These are phyloP conservation scores for Andrena dorsata DNA, from an alignment of 2,888 invertebrate genomes.

Conservation along the genomic window DNA sequence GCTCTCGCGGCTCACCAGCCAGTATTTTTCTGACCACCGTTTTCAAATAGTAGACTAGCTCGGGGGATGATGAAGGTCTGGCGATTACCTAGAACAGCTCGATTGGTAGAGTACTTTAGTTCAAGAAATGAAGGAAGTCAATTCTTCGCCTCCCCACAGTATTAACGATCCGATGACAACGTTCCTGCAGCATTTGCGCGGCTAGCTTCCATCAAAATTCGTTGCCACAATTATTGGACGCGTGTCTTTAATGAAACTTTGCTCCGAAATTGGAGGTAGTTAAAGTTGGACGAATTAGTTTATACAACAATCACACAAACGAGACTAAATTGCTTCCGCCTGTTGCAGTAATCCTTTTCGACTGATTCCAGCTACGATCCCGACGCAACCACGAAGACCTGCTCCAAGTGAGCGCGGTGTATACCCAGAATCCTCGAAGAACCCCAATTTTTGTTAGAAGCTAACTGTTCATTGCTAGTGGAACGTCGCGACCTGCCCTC, in stretches of 20 bases:
- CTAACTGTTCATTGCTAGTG: neutral
- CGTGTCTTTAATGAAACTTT: no score
- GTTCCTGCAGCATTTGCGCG: neutral
- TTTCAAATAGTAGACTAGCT: neutral
- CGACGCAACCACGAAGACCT: neutral
- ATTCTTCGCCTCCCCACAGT: constrained; percentile 1
- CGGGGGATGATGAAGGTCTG: neutral
- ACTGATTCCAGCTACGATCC: no score
- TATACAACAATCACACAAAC: no score
- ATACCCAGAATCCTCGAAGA: no score
- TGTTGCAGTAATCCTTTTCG: no score
- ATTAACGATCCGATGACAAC: neutral
- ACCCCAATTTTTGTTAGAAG: no score
- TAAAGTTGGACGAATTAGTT: no score
- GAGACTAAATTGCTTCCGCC: no score
- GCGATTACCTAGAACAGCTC: neutral
- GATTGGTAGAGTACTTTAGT: neutral
- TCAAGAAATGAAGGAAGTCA: neutral
- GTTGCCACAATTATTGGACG: no score
- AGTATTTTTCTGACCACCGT: neutral
- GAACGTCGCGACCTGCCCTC: neutral
- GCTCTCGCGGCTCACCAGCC: constrained; percentile 7
- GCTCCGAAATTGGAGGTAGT: no score
- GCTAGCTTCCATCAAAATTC: neutral
- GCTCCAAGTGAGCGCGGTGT: no score